A percentile compares a stretch with the other conserved stretches of the same genome.
These are phyloP conservation scores for Xylocampa areola DNA, from an alignment of 2,888 invertebrate species.

Conservation along the genomic window DNA sequence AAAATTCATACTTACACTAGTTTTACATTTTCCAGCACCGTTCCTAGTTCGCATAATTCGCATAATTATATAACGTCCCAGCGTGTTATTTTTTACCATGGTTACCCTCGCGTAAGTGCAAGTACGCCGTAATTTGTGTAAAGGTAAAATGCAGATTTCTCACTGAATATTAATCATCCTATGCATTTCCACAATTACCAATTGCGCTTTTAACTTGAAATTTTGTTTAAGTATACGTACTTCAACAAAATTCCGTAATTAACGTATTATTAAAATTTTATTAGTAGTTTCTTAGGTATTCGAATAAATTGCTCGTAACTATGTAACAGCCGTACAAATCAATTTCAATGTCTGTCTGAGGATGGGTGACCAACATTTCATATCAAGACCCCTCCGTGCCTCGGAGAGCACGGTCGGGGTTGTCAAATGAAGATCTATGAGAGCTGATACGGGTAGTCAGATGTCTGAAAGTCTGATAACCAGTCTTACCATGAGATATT, in stretches of 20 bases:
- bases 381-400: too few relatives aligned
- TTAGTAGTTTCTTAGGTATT: not conserved
- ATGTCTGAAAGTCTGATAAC: too few relatives aligned
- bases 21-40: not conserved
- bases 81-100: slow-evolving; percentile 9
- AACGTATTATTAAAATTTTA: slow-evolving; percentile 8
- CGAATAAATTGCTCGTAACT: too few relatives aligned
- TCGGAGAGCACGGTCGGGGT: too few relatives aligned
- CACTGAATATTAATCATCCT: slow-evolving; percentile 51
- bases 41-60: not conserved
- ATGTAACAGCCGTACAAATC: too few relatives aligned
- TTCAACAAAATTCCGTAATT: too few relatives aligned
- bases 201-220: slow-evolving; percentile 23
- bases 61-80: slow-evolving; percentile 1
- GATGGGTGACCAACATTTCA: too few relatives aligned
- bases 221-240: slow-evolving; percentile 27
- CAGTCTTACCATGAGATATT: too few relatives aligned
- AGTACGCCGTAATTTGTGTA: slow-evolving; percentile 61
- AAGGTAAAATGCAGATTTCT: slow-evolving; percentile 67
- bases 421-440: too few relatives aligned
- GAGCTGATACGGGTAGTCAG: too few relatives aligned
- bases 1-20: not conserved
- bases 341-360: too few relatives aligned
- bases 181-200: slow-evolving; percentile 20
- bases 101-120: slow-evolving; percentile 38